A percentile compares a stretch with the other conserved stretches of the same genome.
phyloP scores from a whole-genome alignment of 2,888 invertebrate genomes.

The Meteorus colon region DNA sequence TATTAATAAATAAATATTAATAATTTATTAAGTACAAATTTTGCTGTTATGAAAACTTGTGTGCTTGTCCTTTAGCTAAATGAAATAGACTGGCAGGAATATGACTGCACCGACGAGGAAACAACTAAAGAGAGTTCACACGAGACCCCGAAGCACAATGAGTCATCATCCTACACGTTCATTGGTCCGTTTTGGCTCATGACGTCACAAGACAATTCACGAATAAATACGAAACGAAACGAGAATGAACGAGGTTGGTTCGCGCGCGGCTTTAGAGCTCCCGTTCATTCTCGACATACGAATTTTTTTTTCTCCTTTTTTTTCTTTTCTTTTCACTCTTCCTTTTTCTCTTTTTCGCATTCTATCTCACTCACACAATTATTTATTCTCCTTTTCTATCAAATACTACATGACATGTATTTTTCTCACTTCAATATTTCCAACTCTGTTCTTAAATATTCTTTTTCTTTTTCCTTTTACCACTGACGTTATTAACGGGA shows the following conservation, averaged over 20 bases:
- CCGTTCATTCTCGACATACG: slow-evolving; percentile 14
- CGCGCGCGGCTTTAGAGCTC: slow-evolving; percentile 44
- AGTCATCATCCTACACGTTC: slow-evolving; percentile 57
- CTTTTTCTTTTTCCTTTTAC: background rate
- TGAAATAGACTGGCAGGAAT: slow-evolving; percentile 54
- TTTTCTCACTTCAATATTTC: slow-evolving; percentile 20
- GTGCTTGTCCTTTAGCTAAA: background rate
- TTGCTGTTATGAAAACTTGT: background rate
- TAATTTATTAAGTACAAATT: too few species aligned
- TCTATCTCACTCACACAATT: background rate
- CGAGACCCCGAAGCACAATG: slow-evolving; percentile 61
- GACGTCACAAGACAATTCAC: slow-evolving; percentile 57
- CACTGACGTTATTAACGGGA: background rate
- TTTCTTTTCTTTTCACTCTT: too few species aligned
- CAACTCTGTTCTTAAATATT: background rate
- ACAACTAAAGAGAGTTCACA: slow-evolving; percentile 64
- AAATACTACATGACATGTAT: background rate
- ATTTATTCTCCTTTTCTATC: background rate
- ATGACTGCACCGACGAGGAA: slow-evolving; percentile 51
- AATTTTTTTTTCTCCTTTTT: too few species aligned
- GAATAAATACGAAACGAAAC: background rate
- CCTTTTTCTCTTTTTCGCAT: too few species aligned
- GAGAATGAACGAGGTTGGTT: slow-evolving; percentile 32
- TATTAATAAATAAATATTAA: too few species aligned
- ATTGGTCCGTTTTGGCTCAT: slow-evolving; percentile 58